A percentile compares a stretch with the other conserved stretches of the same genome.
Evolutionary conservation across 2,888 invertebrate species (phyloP).

Genomic region (Ecdyonurus torrentis): DNA sequence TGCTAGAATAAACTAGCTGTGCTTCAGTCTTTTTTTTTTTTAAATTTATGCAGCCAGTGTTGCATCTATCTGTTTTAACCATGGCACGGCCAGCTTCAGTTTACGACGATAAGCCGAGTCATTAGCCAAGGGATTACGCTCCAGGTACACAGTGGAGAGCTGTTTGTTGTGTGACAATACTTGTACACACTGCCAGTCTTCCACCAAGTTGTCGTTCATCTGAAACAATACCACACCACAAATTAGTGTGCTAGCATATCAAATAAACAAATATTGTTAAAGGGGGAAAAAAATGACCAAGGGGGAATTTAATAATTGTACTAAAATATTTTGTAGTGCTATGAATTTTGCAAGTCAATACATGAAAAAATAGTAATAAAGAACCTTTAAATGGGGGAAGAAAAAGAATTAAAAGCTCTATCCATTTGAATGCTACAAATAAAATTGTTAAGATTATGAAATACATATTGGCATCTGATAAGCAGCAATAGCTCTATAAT

Average conservation of each 20-base stretch:
- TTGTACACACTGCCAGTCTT: slow-evolving; percentile 72
- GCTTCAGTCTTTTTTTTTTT: background rate
- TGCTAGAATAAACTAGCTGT: background rate
- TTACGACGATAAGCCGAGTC: slow-evolving; percentile 84
- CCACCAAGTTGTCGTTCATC: slow-evolving; percentile 81
- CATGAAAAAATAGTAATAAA: no score
- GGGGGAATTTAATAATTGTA: slow-evolving; percentile 10
- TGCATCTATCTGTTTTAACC: slow-evolving; percentile 80
- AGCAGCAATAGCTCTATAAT: background rate
- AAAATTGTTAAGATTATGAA: no score
- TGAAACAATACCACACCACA: slow-evolving; percentile 31
- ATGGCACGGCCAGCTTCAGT: slow-evolving; percentile 70
- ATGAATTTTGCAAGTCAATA: no score
- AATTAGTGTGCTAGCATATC: background rate
- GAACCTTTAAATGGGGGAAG: no score
- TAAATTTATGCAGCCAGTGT: background rate
- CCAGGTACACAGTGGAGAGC: slow-evolving; percentile 75
- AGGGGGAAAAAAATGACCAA: slow-evolving; percentile 6
- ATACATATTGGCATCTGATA: no score
- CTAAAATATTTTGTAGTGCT: no score
- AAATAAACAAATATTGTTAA: background rate
- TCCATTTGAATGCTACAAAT: no score
- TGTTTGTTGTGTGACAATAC: slow-evolving; percentile 47
- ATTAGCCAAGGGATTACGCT: slow-evolving; percentile 72
- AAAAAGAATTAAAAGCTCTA: no score